Percentiles rank a stretch among this genome's conserved stretches.
Conservation (phyloP, 2,113 vertebrate genomes). For the Eolophus roseicapilla region DNA sequence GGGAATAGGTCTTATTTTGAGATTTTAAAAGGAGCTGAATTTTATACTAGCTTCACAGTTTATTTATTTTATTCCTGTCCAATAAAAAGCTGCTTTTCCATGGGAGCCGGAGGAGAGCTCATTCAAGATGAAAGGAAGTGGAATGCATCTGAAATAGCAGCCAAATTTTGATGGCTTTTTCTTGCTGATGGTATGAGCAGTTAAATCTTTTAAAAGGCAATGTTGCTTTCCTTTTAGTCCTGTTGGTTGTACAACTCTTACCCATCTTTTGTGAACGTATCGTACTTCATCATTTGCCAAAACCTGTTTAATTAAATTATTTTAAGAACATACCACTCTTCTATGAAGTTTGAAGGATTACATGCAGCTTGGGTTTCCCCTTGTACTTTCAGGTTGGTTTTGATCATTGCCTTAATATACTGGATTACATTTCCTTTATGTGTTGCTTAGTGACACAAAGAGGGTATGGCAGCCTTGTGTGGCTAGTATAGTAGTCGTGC, state of each 20-base stretch:
- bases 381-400: neutral
- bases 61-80: slow-evolving; percentile 28
- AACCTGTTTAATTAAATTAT: neutral
- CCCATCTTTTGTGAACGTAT: neutral
- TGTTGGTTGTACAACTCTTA: neutral
- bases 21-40: neutral
- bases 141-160: slow-evolving; percentile 12
- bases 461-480: neutral
- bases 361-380: neutral
- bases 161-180: slow-evolving; percentile 10
- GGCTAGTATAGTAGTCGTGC: neutral
- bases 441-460: neutral
- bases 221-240: neutral
- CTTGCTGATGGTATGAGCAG: neutral
- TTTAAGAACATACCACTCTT: neutral
- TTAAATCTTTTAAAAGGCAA: neutral
- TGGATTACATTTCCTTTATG: neutral
- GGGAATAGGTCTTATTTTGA: neutral
- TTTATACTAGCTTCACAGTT: slow-evolving; percentile 26
- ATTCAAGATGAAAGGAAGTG: slow-evolving; percentile 32
- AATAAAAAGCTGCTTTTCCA: slow-evolving; percentile 11
- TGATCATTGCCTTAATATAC: neutral
- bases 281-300: neutral
- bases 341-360: neutral
- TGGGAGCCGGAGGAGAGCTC: neutral